phyloP scores from a whole-genome alignment of 2,888 invertebrate genomes.

The Chrysotoxum bicinctum region DNA sequence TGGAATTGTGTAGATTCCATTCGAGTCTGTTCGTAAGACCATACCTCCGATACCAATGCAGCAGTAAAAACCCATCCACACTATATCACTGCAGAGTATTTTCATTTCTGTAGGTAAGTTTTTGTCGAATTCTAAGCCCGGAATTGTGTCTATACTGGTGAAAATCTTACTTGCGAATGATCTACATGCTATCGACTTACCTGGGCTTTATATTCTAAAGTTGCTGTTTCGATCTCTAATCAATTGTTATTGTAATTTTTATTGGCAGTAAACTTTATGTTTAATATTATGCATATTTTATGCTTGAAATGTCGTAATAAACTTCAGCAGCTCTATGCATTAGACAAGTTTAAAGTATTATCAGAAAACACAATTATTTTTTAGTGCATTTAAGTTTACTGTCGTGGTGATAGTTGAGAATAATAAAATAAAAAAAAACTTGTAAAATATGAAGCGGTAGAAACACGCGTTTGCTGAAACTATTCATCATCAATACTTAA shows the following conservation, averaged over 20 bases:
- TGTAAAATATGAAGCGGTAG: too few species aligned
- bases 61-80: not conserved
- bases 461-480: too few species aligned
- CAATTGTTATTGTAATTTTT: not conserved
- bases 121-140: not conserved
- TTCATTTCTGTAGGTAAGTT: not conserved
- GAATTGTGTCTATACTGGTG: not conserved
- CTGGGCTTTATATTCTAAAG: not conserved
- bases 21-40: conserved; percentile 6
- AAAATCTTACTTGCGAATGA: not conserved
- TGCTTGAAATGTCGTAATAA: not conserved
- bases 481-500: too few species aligned
- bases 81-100: conserved; percentile 3
- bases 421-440: not conserved
- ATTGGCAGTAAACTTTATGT: not conserved
- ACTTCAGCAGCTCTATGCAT: not conserved
- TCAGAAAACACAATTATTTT: not conserved
- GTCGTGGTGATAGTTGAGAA: not conserved
- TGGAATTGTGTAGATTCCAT: conserved; percentile 74
- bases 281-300: not conserved
- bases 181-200: not conserved
- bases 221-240: not conserved
- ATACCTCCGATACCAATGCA: not conserved
- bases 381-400: not conserved
- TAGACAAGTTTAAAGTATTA: not conserved